Conservation (phyloP, 2,888 invertebrate genomes). For the Ormyrus labotus region DNA sequence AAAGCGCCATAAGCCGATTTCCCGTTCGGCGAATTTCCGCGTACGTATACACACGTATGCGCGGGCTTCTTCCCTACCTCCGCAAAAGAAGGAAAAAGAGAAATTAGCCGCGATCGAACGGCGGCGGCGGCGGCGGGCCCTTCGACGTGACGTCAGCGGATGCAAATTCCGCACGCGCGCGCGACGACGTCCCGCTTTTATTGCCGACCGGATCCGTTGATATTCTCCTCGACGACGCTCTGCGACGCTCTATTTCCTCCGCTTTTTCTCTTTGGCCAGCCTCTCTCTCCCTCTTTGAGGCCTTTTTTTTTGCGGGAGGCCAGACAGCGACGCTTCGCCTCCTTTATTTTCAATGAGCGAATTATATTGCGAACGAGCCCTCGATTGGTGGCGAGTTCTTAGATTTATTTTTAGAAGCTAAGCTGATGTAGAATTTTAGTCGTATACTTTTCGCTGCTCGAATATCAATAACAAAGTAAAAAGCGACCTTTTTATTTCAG, state of each 20-base stretch:
- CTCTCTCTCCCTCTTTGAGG: neutral
- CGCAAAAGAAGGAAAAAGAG: conserved; percentile 26
- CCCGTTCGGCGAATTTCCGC: conserved; percentile 4
- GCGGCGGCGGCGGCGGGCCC: conserved; percentile 36
- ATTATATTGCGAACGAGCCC: too few relatives aligned
- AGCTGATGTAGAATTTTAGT: too few relatives aligned
- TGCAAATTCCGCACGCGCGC: conserved; percentile 64
- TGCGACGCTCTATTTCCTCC: conserved; percentile 38
- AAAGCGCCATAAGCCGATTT: conserved; percentile 36
- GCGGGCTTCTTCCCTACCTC: neutral
- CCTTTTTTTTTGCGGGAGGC: neutral
- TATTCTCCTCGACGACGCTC: conserved; percentile 61
- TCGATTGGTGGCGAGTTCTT: neutral
- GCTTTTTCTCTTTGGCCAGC: too few relatives aligned
- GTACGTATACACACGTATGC: neutral
- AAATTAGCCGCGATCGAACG: conserved; percentile 20
- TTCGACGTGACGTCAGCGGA: conserved; percentile 66
- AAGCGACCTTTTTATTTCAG: too few relatives aligned
- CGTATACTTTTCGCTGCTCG: too few relatives aligned
- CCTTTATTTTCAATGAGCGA: too few relatives aligned
- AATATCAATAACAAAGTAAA: too few relatives aligned
- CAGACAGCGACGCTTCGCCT: too few relatives aligned
- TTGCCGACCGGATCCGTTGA: conserved; percentile 64
- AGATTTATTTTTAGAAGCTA: neutral
- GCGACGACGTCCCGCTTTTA: conserved; percentile 63